Base-by-base conservation (phyloP, 2,113 vertebrate species). In the Motacilla alba region DNA sequence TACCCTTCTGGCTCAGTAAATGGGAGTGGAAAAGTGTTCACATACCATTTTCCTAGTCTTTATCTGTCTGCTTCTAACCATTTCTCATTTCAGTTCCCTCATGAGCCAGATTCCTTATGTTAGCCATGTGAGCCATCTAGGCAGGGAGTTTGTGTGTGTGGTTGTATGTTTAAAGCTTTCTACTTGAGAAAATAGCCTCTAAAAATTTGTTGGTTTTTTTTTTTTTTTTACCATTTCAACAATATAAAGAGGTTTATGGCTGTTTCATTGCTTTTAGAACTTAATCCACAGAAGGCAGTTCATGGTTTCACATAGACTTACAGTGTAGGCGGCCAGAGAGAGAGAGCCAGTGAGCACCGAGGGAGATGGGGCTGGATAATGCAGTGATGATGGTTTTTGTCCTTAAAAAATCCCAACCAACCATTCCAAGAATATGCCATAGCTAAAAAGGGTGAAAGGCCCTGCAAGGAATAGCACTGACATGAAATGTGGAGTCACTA, bases 121-220 rank as follows among this genome's bases (percentile, higher is more conserved):
- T 67, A 86, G 17, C 50, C 41, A 21, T 3, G 14, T 62, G 17
- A 74, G 35, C 39, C 75, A 59, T 63, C 67, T 59, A 72, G 37
- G 50, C 2, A 3, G 26, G 59, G 63, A 88, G 37, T 73, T 53
- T 58, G 20, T 1, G 0, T 44, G 24, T 4, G 2, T 39, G 6
- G 18, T 41, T 68, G 7, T 43, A 9, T 35, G 18, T 49, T 83
- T 70, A 50, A 86, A 75, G 41, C 23, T 78, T 93, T 80, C 64
- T 90, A 12, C 30, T 75, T 81, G 8, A 17, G 39, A 80, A 86
- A 86, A 80, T 33, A 63, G 5, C 52, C 66, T 78, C 21, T 90
- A 44, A 83, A 80, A 74, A 30, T 4, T 1, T 0, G 2, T 35
- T 35, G 35, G 35, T 35, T 35, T 35, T 35, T 35, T 7, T 35